phyloP scores from a whole-genome alignment of 2,113 vertebrate species.

The Ginglymostoma cirratum region DNA sequence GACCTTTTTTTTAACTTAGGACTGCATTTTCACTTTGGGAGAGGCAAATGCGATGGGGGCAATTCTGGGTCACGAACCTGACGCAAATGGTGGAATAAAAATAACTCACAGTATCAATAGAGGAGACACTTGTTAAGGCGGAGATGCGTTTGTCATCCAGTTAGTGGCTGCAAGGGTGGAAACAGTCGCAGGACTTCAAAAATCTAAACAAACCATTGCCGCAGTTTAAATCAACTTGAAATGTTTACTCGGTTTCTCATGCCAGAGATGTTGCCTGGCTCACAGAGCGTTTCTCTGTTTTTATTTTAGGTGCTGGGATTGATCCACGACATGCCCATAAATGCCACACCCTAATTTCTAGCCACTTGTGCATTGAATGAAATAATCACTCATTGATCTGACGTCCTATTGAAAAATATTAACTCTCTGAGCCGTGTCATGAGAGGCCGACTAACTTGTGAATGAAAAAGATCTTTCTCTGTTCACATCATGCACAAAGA shows the following conservation, averaged over 20 bases:
- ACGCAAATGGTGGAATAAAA: too few species aligned
- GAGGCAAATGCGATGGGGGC: neutral
- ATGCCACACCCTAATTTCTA: neutral
- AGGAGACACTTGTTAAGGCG: neutral
- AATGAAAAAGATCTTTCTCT: conserved; percentile 3
- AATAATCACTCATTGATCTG: too few species aligned
- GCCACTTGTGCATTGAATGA: neutral
- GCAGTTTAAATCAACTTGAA: neutral
- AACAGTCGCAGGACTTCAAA: neutral
- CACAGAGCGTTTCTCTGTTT: neutral
- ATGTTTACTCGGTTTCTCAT: neutral
- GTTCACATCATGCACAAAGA: neutral
- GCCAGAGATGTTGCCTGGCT: neutral
- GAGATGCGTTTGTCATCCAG: neutral
- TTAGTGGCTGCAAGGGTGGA: neutral
- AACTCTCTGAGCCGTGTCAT: neutral
- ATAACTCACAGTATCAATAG: too few species aligned
- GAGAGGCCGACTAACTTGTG: neutral
- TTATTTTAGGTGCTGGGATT: neutral
- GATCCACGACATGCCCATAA: neutral
- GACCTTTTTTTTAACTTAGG: neutral
- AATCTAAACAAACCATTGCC: neutral
- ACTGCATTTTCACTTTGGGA: neutral
- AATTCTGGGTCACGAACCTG: neutral
- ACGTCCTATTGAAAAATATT: neutral